Evolutionary conservation across 2,113 vertebrate species (phyloP).

Genomic region (Podiceps cristatus): DNA sequence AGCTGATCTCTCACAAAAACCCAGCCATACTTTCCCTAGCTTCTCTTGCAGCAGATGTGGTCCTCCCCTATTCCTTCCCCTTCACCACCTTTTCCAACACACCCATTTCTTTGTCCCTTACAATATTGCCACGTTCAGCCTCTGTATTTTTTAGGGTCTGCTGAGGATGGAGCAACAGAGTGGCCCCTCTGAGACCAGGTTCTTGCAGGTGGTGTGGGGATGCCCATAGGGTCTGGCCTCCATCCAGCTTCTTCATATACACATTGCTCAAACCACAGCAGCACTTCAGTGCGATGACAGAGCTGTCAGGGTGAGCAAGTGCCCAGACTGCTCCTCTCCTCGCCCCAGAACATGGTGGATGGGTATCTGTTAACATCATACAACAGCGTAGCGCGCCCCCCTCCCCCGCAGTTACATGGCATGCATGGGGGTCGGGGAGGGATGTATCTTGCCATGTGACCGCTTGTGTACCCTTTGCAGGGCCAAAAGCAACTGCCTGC

Average conservation of each 20-base stretch:
- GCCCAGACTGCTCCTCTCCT: neutral
- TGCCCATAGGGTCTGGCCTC: neutral
- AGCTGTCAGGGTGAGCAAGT: neutral
- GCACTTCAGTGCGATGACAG: neutral
- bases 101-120: neutral
- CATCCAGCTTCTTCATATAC: neutral
- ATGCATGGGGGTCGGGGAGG: accelerated
- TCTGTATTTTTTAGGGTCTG: neutral
- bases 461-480: no score
- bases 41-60: neutral
- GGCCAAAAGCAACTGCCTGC: neutral
- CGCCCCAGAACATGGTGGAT: neutral
- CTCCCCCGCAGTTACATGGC: neutral
- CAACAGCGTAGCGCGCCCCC: accelerated
- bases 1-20: neutral
- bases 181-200: neutral
- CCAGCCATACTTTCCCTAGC: neutral
- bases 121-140: neutral
- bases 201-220: neutral
- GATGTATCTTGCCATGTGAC: no score
- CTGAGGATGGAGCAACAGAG: neutral
- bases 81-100: neutral
- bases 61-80: neutral
- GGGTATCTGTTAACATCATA: neutral
- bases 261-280: neutral